Conservation (phyloP, 2,888 invertebrate genomes). For the Yponomeuta plumbellus region DNA sequence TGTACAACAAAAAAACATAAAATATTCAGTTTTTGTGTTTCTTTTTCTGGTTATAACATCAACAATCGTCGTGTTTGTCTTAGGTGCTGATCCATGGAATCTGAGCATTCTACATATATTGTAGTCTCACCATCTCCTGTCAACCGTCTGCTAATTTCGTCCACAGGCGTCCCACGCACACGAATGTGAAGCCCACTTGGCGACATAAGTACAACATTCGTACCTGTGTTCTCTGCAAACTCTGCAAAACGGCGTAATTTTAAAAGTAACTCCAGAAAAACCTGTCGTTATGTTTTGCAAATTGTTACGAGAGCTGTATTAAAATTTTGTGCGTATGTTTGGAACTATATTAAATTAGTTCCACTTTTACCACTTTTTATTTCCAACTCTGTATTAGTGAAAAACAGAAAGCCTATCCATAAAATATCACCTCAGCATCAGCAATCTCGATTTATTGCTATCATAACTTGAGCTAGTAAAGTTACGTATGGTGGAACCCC, state of each 20-base stretch:
- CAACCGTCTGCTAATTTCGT: too few relatives aligned
- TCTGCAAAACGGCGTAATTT: not conserved
- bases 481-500: not conserved
- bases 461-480: not conserved
- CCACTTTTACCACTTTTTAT: not conserved
- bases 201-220: not conserved
- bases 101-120: too few relatives aligned
- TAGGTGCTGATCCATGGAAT: too few relatives aligned
- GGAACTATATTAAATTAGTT: not conserved
- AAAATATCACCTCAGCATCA: not conserved
- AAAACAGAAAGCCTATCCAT: not conserved
- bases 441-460: not conserved
- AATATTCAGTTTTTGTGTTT: too few relatives aligned
- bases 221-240: not conserved
- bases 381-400: not conserved
- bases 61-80: too few relatives aligned
- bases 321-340: not conserved
- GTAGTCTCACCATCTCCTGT: too few relatives aligned
- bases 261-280: not conserved
- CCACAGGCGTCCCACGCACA: not conserved
- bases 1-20: too few relatives aligned
- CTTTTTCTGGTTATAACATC: too few relatives aligned
- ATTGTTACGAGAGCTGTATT: not conserved
- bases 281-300: not conserved
- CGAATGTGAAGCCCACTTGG: not conserved